Conservation (phyloP, 1,140 invertebrate genomes). For the Hypsibius dujardini region DNA sequence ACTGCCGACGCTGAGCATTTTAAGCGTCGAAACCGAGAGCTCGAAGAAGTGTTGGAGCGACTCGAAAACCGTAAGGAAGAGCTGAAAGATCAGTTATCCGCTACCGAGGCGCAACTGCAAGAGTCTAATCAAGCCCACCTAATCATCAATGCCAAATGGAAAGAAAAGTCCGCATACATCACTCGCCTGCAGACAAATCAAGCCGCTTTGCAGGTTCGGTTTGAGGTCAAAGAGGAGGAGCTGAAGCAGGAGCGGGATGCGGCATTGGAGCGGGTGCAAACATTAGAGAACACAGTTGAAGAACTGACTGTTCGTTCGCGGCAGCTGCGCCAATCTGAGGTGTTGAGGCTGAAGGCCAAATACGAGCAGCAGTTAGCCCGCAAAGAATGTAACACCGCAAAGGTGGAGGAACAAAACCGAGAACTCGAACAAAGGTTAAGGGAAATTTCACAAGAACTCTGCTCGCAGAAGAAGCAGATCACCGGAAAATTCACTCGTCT, state of each 20-base stretch:
- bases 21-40: constrained; percentile 13
- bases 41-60: constrained; percentile 13
- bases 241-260: neutral
- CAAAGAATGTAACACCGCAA: neutral
- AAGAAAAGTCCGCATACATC: constrained; percentile 10
- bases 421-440: too few species aligned
- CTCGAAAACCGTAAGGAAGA: constrained; percentile 4
- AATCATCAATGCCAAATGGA: constrained; percentile 8
- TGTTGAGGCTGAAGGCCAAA: neutral
- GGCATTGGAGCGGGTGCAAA: neutral
- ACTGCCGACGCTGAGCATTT: neutral
- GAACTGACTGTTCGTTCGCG: neutral
- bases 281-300: neutral
- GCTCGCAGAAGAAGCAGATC: too few species aligned
- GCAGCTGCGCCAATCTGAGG: neutral
- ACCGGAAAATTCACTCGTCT: too few species aligned
- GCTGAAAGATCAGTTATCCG: neutral
- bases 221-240: constrained; percentile 1
- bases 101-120: neutral
- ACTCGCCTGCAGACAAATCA: neutral
- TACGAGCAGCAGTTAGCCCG: neutral
- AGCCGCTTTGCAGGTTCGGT: neutral
- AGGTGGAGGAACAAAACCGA: too few species aligned
- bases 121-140: neutral
- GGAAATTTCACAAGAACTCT: too few species aligned